These are phyloP conservation scores for Callopanchax toddi DNA, from an alignment of 2,113 vertebrate species.

Conservation along the genomic window DNA sequence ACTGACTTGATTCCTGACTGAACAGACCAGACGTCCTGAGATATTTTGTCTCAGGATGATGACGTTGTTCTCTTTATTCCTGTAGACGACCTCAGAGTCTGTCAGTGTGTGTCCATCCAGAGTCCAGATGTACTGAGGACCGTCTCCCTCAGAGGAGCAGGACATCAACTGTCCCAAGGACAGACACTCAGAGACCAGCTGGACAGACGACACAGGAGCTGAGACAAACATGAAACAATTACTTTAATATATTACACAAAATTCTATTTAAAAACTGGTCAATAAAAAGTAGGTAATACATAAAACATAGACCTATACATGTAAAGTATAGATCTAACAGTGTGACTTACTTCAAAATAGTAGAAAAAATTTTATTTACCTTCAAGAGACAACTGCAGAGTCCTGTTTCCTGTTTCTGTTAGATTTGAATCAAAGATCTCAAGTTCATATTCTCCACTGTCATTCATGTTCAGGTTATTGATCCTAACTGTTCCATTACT, in stretches of 20 bases:
- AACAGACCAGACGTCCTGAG: conserved; percentile 54
- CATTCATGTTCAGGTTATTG: conserved; percentile 13
- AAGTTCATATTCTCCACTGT: conserved; percentile 38
- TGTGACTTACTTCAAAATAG: neutral
- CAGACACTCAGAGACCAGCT: conserved; percentile 47
- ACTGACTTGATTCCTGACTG: conserved; percentile 53
- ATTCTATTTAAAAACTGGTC: too few relatives aligned
- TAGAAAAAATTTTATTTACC: conserved; percentile 28
- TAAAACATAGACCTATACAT: too few relatives aligned
- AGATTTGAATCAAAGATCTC: rapidly evolving
- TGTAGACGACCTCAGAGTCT: conserved; percentile 31
- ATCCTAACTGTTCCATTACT: conserved; percentile 45
- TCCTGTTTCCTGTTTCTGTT: rapidly evolving
- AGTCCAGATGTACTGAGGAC: conserved; percentile 61
- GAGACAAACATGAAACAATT: neutral
- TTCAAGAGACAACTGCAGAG: conserved; percentile 39
- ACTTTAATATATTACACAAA: too few relatives aligned
- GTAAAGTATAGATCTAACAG: too few relatives aligned
- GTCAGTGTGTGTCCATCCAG: conserved; percentile 46
- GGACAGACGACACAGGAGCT: conserved; percentile 59
- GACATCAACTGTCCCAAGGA: conserved; percentile 25
- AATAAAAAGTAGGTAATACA: too few relatives aligned
- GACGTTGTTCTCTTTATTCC: neutral
- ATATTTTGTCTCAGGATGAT: conserved; percentile 53
- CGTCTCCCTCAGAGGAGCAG: too few relatives aligned